Evolutionary conservation across 2,888 invertebrate species (phyloP), one percentile per base, ranked within the genome.

Genomic region (Dendrolimus pini): DNA sequence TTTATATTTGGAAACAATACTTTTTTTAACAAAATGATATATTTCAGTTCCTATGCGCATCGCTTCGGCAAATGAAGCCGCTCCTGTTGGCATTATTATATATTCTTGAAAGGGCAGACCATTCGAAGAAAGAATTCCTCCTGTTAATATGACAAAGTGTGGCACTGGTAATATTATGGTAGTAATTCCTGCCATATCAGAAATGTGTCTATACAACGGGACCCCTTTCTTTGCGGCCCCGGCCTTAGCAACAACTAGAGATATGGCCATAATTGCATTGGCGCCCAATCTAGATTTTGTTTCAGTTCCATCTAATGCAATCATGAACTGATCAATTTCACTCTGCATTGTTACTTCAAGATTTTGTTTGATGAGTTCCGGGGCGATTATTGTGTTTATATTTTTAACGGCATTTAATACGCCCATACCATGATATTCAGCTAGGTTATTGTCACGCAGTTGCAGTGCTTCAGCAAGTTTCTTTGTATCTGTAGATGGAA

Each of bases 41-140:
- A 97, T 95, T 89, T 99, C 99, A 54, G 95, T 94, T 56, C 99
- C 99, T 92, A 99, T 99, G 78, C 95, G 96, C 98, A 99, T 98
- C 30, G 99, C 99, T 78, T 99, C 98, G 8, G 94, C 93, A 89
- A 99, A 99, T 53, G 94, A 95, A 2, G 92, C 76, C 12, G 99
- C 99, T 47, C 99, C 98, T 56, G 96, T 96, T 41, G 98, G 98
- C 70, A 99, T 92, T 68, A 98, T 95, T 93, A 95, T 95, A 88
- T 98, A 98, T 85, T 98, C 98, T 85, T 97, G 97, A 94, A 98
- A 97, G 58, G 97, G 97, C 69, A 98, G 85, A 76, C 97, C 98
- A 88, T 99, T 99, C 59, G 98, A 98, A 66, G 99, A 97, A 72
- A 99, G 97, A 30, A 95, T 95, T 30, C 99, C 99, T 58, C 99